Percentiles rank a stretch among this genome's conserved stretches.
phyloP scores from a whole-genome alignment of 2,888 invertebrate genomes.

The Athripsodes cinereus region DNA sequence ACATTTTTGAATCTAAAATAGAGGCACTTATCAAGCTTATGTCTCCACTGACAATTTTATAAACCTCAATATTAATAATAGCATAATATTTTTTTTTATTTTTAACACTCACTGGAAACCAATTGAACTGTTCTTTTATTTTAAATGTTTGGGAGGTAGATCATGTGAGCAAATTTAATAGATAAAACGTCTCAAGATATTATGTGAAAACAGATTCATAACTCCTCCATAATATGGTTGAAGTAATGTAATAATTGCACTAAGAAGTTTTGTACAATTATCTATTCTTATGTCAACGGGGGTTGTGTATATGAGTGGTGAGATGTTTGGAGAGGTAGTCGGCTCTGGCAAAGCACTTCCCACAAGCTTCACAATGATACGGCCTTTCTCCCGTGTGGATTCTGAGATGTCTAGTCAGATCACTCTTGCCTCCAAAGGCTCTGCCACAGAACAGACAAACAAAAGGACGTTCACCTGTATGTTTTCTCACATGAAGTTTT shows the following conservation, averaged over 20 bases:
- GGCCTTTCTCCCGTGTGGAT: constrained; percentile 87
- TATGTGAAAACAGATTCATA: background rate
- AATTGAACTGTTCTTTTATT: no score
- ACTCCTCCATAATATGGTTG: background rate
- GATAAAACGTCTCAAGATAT: background rate
- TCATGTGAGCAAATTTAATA: background rate
- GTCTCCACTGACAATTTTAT: background rate
- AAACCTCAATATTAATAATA: background rate
- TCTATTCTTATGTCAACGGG: constrained; percentile 35
- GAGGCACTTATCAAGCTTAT: background rate
- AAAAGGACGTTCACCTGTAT: constrained; percentile 83
- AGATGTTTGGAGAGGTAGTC: constrained; percentile 88
- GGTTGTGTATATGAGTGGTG: constrained; percentile 82
- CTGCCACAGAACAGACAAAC: constrained; percentile 85
- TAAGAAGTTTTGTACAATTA: background rate
- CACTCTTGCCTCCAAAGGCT: constrained; percentile 84
- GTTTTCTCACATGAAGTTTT: constrained; percentile 81
- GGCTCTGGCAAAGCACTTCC: constrained; percentile 85
- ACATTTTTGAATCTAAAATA: background rate
- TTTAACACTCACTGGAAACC: no score
- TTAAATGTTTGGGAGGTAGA: background rate
- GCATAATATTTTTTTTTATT: background rate
- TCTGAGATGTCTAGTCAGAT: constrained; percentile 77
- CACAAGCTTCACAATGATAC: constrained; percentile 88
- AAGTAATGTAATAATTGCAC: background rate